These are phyloP conservation scores for Torymus auratus DNA, from an alignment of 2,888 invertebrate genomes.

Conservation along the genomic window DNA sequence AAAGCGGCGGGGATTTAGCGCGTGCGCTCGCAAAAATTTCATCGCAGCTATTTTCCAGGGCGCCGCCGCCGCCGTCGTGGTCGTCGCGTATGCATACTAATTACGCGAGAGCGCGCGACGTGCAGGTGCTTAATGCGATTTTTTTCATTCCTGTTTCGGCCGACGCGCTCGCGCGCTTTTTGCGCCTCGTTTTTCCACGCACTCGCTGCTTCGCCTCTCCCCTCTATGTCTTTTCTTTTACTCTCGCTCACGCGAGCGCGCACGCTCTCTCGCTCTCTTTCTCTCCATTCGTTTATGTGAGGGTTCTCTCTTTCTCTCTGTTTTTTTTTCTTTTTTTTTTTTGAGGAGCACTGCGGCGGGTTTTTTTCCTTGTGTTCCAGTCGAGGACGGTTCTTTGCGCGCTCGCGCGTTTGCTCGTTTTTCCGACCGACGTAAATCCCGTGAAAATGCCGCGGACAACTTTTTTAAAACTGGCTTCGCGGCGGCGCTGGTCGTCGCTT, in stretches of 20 bases:
- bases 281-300: neutral
- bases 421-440: conserved; percentile 36
- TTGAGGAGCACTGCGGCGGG: neutral
- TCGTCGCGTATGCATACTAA: conserved; percentile 50
- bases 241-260: neutral
- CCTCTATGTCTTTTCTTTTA: conserved; percentile 18
- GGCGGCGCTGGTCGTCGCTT: neutral
- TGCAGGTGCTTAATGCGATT: conserved; percentile 46
- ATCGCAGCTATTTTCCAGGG: conserved; percentile 11
- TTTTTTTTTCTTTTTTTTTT: conserved; percentile 6
- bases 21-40: conserved; percentile 26
- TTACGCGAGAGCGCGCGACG: conserved; percentile 29
- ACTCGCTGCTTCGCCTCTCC: neutral
- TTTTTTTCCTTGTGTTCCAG: conserved; percentile 3
- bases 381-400: neutral
- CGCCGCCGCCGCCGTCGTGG: no score
- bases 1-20: no score
- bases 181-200: neutral
- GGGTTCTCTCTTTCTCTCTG: conserved; percentile 3
- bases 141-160: conserved; percentile 32
- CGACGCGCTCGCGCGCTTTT: conserved; percentile 10
- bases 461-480: conserved; percentile 37
- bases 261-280: conserved; percentile 1
- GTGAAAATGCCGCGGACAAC: conserved; percentile 37
- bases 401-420: neutral